Conservation (phyloP, 2,113 vertebrate genomes). For the Gymnorhina tibicen region DNA sequence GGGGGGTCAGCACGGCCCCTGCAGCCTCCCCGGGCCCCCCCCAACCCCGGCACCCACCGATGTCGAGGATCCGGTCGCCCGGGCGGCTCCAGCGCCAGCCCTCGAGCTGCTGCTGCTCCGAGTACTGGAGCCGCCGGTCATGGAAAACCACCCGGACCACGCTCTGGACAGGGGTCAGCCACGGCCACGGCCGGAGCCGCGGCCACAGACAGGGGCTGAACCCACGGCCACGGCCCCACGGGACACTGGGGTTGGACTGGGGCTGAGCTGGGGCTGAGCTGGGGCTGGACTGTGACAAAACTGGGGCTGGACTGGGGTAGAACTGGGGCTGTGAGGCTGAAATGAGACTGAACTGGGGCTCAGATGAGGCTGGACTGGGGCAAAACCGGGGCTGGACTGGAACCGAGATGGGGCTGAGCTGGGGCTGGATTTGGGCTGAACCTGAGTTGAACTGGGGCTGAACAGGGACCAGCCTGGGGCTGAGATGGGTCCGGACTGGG, state of each 20-base stretch:
- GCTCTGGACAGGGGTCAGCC: neutral
- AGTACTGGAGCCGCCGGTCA: slow-evolving; percentile 22
- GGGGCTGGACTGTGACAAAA: fast-evolving
- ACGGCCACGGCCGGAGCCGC: neutral
- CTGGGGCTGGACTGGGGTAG: fast-evolving
- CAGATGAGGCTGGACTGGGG: fast-evolving
- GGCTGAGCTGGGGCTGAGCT: fast-evolving
- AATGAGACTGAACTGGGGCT: fast-evolving
- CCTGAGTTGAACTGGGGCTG: fast-evolving
- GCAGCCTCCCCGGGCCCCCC: fast-evolving
- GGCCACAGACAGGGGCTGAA: neutral
- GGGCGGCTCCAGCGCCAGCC: slow-evolving; percentile 55
- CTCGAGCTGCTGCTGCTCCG: slow-evolving; percentile 58
- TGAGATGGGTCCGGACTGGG: neutral
- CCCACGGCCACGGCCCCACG: neutral
- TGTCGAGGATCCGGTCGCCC: slow-evolving; percentile 54
- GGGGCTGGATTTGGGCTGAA: no score
- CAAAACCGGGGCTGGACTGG: fast-evolving
- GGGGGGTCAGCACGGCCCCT: neutral
- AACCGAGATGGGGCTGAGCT: no score
- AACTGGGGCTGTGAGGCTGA: fast-evolving
- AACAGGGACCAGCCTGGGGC: no score
- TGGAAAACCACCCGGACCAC: slow-evolving; percentile 36
- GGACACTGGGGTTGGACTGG: fast-evolving
- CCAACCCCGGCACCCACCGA: neutral